Base-by-base conservation (phyloP, 2,888 invertebrate species). In the Eulithis prunata region DNA sequence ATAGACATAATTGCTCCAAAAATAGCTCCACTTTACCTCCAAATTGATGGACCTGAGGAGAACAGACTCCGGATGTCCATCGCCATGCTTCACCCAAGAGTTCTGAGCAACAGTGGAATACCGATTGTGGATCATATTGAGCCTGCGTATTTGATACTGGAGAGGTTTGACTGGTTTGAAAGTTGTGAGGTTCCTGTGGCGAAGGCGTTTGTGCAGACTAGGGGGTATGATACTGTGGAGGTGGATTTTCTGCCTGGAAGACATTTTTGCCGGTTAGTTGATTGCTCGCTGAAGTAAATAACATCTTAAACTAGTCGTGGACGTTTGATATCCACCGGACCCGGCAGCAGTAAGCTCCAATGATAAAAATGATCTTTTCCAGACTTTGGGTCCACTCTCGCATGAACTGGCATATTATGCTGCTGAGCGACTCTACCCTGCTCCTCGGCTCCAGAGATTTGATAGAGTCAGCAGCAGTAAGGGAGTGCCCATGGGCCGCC, bases 371-470 rank as follows among this genome's bases (percentile, higher is more conserved):
- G 10, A n/a, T n/a, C 2, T 28, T 28, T 59, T 59, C 51, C 45
- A 93, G 93, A 61, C 62, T 93, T 14, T 93, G 93, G 93, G 76
- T 87, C 0, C 86, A 90, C 69, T 88, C 89, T 12, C 81, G 82
- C 0, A 78, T 86, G 74, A 80, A 87, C 60, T 92, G 89, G 87
- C 84, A 89, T 28, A 66, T 82, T 0, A 82, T 83, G 78, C 13
- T 90, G 2, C 60, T 91, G 0, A 90, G 89, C 49, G 87, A 89
- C 21, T 89, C 90, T 0, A 65, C 82, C 0, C 38, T 92, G 0
- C 75, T 87, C 0, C 80, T 91, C 0, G 87, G 88, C 0, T 73
- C 83, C 0, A 79, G 86, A n/a, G 89, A 91, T 41, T n/a, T 83
- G 5, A 78, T 91, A 14, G 80, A 79, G 59, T 72, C 77, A 3